Percentiles rank a stretch among this genome's conserved stretches.
phyloP scores from a whole-genome alignment of 2,113 vertebrate genomes.

The Zeus faber region DNA sequence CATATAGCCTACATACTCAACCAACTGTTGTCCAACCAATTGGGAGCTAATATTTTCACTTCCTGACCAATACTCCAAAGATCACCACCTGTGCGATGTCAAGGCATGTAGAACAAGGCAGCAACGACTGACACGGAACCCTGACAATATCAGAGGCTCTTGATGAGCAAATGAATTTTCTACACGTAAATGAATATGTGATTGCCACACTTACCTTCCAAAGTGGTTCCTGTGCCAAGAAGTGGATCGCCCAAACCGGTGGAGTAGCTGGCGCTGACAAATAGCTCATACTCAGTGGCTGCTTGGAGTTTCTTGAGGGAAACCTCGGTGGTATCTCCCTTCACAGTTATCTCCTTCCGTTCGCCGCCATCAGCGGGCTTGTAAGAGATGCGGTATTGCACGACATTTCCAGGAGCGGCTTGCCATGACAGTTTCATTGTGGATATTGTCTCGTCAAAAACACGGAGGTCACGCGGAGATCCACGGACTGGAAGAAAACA shows the following conservation, averaged over 20 bases:
- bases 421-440: constrained; percentile 88
- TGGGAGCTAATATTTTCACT: constrained; percentile 9
- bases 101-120: neutral
- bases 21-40: constrained; percentile 18
- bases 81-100: neutral
- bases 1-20: constrained; percentile 19
- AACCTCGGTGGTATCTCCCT: constrained; percentile 77
- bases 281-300: constrained; percentile 85
- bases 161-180: neutral
- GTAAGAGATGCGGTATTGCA: constrained; percentile 85
- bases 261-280: constrained; percentile 86
- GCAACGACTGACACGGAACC: neutral
- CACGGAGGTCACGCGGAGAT: constrained; percentile 84
- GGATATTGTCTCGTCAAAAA: constrained; percentile 87
- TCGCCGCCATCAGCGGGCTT: constrained; percentile 84
- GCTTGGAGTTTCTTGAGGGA: constrained; percentile 81
- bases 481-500: constrained; percentile 78
- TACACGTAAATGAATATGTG: neutral
- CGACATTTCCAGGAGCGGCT: constrained; percentile 88
- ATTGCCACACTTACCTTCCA: constrained; percentile 84
- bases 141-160: neutral
- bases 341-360: constrained; percentile 83
- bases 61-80: neutral
- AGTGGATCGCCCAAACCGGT: constrained; percentile 88
- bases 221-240: constrained; percentile 86